Base-by-base conservation (phyloP, 2,888 invertebrate genomes). In the Toxonevra muliebris region DNA sequence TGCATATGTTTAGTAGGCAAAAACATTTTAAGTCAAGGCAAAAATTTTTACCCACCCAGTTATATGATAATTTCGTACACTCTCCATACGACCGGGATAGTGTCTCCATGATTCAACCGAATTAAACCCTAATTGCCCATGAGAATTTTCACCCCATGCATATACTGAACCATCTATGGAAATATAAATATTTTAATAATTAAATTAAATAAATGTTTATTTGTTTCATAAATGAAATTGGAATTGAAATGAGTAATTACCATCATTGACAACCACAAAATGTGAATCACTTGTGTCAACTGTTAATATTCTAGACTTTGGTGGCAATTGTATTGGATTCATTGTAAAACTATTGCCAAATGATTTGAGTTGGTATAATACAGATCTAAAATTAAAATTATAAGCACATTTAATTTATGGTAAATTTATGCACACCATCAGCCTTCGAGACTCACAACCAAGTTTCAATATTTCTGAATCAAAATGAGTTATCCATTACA, bases 101-200 rank as follows among this genome's bases (percentile, higher is more conserved):
- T 86, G 86, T 68, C 86, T 85, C 85, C 87, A 88, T 2, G 84
- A 80, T 71, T 87, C 86, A 10, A 86, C 75, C 8, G 85, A 83
- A 30, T 87, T 87, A 52, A 88, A 85, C 0, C 91, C 92, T 58
- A 93, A 83, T 79, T 92, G 91, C 0, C 92, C 92, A 76, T 87
- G 86, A 9, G 84, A 82, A 19, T 90, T 90, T 76, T 89, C 88
- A 17, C 92, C 92, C 91, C 92, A 92, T 0, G 89, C 87, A 78
- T 88, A 92, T 2, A 91, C 90, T 48, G 88, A 84, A 20, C 88
- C 87, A 79, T 92, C 91, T 83, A 40, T n/a, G 61, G 61, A 64
- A 67, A 61, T n/a, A 61, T 50, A 53, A 5, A 59, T 62, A 67
- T 54, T 55, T 70, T 20, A 45, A 45, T n/a, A 71, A 63, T 45